These are phyloP conservation scores for Onthophagus sagittarius DNA, from an alignment of 2,888 invertebrate species.

Conservation along the genomic window DNA sequence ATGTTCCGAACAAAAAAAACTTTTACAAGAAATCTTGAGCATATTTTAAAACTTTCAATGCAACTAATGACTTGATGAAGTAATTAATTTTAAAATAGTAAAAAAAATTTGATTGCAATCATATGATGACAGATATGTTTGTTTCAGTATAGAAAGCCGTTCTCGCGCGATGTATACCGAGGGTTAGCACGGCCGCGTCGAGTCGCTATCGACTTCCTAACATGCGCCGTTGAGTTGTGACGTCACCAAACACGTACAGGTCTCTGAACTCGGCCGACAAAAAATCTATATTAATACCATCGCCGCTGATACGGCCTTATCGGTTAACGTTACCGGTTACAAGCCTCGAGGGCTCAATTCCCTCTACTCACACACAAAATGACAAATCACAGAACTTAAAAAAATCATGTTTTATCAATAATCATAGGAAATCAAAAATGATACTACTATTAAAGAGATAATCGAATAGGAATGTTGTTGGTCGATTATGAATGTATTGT, in stretches of 20 bases:
- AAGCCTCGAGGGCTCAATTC: neutral
- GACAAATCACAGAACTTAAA: neutral
- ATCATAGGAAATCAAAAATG: too few relatives aligned
- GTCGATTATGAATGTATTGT: too few relatives aligned
- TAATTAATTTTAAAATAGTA: too few relatives aligned
- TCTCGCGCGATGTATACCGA: slow-evolving; percentile 16
- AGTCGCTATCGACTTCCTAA: slow-evolving; percentile 40
- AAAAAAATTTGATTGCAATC: too few relatives aligned
- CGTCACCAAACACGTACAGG: slow-evolving; percentile 35
- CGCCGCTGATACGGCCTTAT: slow-evolving; percentile 30
- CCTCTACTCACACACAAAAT: too few relatives aligned
- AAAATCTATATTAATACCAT: slow-evolving; percentile 35
- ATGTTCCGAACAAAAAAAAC: too few relatives aligned
- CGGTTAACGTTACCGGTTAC: slow-evolving; percentile 15
- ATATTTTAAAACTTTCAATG: too few relatives aligned
- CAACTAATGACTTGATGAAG: too few relatives aligned
- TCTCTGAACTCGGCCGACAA: slow-evolving; percentile 35
- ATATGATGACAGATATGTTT: too few relatives aligned
- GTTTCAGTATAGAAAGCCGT: slow-evolving; percentile 4
- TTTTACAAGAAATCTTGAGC: too few relatives aligned
- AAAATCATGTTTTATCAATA: neutral
- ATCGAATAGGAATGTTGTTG: too few relatives aligned
- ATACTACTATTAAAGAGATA: too few relatives aligned
- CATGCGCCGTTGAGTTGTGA: slow-evolving; percentile 39
- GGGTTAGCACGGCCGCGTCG: slow-evolving; percentile 29